phyloP scores from a whole-genome alignment of 2,888 invertebrate genomes.

The Stratiomys singularior region DNA sequence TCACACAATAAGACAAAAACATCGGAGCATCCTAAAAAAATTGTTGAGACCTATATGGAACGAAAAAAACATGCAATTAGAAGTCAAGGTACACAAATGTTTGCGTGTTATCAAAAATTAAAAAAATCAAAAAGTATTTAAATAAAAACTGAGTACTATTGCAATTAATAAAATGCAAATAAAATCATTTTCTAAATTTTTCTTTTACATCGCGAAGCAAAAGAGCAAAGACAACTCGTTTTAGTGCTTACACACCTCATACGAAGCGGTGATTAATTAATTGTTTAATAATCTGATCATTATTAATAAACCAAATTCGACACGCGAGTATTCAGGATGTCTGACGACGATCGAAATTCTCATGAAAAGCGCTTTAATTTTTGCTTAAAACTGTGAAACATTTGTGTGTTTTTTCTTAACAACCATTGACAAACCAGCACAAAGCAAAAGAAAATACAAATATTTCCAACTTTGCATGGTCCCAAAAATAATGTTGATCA shows the following conservation, averaged over 20 bases:
- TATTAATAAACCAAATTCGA: background rate
- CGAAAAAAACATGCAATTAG: slow-evolving; percentile 65
- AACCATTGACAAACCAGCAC: no score
- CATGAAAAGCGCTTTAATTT: background rate
- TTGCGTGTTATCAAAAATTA: slow-evolving; percentile 5
- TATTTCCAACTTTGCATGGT: no score
- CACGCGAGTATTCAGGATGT: no score
- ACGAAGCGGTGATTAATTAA: background rate
- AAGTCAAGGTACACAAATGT: slow-evolving; percentile 64
- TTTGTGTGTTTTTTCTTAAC: slow-evolving; percentile 47
- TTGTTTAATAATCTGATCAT: background rate
- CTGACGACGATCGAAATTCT: no score
- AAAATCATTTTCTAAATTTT: background rate
- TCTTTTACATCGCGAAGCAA: no score
- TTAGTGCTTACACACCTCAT: background rate
- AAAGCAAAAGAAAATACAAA: no score
- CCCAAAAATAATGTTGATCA: no score
- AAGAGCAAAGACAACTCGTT: background rate
- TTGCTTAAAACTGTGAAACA: slow-evolving; percentile 36
- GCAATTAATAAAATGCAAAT: slow-evolving; percentile 1
- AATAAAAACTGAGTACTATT: slow-evolving; percentile 11
- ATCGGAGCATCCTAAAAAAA: slow-evolving; percentile 61
- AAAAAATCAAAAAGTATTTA: slow-evolving; percentile 13
- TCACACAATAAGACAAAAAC: slow-evolving; percentile 60
- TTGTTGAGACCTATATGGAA: slow-evolving; percentile 63